Evolutionary conservation across 2,797 vertebrate species (phyloP).

Genomic region (Phalloptychus januarius): DNA sequence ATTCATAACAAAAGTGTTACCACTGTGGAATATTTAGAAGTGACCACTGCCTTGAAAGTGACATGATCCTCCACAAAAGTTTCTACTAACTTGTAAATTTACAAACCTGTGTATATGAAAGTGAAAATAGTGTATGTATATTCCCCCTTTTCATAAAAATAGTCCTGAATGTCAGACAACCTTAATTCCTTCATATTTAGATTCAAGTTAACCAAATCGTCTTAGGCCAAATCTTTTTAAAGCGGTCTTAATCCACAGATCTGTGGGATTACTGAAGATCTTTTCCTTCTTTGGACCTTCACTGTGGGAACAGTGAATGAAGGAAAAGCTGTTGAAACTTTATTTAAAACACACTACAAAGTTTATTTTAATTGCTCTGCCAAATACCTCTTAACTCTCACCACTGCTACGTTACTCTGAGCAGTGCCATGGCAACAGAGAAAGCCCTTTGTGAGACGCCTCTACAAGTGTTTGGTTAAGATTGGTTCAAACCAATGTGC

Average conservation of each 20-base stretch:
- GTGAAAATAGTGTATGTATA: too few species aligned
- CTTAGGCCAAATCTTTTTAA: not conserved
- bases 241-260: not conserved
- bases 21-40: too few species aligned
- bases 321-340: not conserved
- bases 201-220: not conserved
- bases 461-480: not conserved
- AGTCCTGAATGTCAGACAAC: too few species aligned
- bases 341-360: not conserved
- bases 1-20: not conserved
- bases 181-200: not conserved
- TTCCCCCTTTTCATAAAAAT: too few species aligned
- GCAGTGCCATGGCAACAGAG: not conserved
- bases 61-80: too few species aligned
- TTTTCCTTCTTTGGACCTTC: not conserved
- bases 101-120: too few species aligned
- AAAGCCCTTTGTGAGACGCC: not conserved
- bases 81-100: too few species aligned
- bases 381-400: not conserved
- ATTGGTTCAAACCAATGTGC: not conserved
- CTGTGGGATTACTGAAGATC: not conserved
- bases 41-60: too few species aligned
- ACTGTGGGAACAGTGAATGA: too few species aligned
- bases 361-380: not conserved
- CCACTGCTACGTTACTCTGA: not conserved